phyloP scores from a whole-genome alignment of 2,888 invertebrate genomes.

The Synergus gifuensis region DNA sequence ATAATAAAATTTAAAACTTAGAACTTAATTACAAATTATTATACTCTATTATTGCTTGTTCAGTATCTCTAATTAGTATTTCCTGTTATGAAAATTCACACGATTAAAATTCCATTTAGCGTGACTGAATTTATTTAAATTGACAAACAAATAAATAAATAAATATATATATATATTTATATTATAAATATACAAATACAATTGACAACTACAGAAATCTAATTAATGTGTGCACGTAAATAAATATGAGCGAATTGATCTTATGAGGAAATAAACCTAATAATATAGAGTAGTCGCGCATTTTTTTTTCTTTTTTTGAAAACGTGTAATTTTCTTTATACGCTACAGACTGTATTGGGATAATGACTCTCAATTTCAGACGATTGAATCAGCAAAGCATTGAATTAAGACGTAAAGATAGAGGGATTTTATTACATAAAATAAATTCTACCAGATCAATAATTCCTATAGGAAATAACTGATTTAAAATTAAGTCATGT shows the following conservation, averaged over 20 bases:
- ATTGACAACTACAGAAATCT: too few relatives aligned
- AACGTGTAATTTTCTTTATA: background rate
- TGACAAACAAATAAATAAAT: background rate
- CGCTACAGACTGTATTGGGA: too few relatives aligned
- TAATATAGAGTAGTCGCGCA: background rate
- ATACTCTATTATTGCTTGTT: too few relatives aligned
- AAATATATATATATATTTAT: too few relatives aligned
- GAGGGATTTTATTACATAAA: background rate
- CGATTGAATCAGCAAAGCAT: background rate
- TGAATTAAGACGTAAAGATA: background rate
- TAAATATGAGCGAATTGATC: too few relatives aligned
- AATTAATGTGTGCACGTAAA: too few relatives aligned
- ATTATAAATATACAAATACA: too few relatives aligned
- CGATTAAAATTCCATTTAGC: background rate
- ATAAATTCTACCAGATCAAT: background rate
- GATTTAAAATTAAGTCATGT: background rate
- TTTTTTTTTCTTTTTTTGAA: too few relatives aligned
- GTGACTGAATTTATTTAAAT: background rate
- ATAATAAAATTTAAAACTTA: too few relatives aligned
- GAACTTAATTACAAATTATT: too few relatives aligned
- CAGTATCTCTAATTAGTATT: too few relatives aligned
- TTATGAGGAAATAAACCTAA: too few relatives aligned
- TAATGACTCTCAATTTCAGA: background rate
- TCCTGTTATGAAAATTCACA: background rate
- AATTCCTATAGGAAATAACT: background rate